These are phyloP conservation scores for Antidorcas marsupialis DNA, from an alignment of 2,113 vertebrate genomes.

Conservation along the genomic window DNA sequence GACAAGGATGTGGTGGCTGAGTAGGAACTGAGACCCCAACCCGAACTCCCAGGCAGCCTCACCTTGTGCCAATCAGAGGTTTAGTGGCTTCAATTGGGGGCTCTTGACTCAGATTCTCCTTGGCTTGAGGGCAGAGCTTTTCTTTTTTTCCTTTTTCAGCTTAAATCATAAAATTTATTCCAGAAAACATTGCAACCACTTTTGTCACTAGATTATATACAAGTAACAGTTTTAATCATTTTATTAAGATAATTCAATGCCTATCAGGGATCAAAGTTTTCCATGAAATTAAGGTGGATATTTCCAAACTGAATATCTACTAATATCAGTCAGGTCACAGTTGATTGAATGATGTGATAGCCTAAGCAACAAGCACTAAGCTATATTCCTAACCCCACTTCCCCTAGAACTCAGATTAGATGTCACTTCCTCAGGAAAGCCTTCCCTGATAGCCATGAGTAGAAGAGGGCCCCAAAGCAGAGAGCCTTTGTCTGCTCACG, in stretches of 20 bases:
- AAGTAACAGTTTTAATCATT: background rate
- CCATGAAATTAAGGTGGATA: background rate
- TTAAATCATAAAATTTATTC: conserved; percentile 23
- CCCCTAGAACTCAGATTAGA: background rate
- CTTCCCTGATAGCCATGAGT: background rate
- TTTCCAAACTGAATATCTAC: background rate
- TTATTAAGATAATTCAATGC: background rate
- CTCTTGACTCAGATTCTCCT: background rate
- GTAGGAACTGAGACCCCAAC: background rate
- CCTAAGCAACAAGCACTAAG: background rate
- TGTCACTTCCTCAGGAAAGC: background rate
- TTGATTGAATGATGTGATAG: background rate
- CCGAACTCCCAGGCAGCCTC: background rate
- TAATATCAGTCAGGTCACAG: background rate
- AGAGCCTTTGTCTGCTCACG: background rate
- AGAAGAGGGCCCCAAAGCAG: background rate
- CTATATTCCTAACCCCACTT: background rate
- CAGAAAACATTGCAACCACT: background rate
- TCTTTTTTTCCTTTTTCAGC: background rate
- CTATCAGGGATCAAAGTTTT: background rate
- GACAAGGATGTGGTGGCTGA: background rate
- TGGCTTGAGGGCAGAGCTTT: background rate
- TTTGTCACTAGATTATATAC: background rate
- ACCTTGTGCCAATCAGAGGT: background rate
- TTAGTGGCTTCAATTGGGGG: fast-evolving